A percentile compares a stretch with the other conserved stretches of the same genome.
Evolutionary conservation across 2,113 vertebrate genomes (phyloP).

Genomic region (Malurus cyaneus): DNA sequence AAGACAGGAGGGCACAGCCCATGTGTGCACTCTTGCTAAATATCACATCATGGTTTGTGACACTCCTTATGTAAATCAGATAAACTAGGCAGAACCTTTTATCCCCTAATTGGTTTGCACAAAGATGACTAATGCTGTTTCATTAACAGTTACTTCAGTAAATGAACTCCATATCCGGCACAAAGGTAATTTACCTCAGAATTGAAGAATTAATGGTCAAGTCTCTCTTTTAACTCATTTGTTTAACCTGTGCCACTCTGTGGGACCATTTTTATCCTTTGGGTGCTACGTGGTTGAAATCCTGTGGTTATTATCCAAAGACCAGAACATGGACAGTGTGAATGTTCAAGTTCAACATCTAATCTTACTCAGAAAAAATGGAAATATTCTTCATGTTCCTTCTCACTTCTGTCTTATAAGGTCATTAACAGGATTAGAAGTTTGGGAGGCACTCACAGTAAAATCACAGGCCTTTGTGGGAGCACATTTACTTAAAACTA

Average conservation of each 20-base stretch:
- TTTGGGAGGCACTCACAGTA: not conserved
- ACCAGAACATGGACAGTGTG: not conserved
- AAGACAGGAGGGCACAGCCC: not conserved
- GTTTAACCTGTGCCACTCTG: not conserved
- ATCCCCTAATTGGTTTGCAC: not conserved
- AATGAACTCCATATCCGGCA: not conserved
- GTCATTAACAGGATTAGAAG: not conserved
- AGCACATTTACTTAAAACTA: not conserved
- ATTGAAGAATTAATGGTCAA: not conserved
- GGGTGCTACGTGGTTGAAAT: not conserved
- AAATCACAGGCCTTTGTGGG: not conserved
- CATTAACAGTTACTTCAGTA: not conserved
- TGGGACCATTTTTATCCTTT: not conserved
- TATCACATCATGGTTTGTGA: not conserved
- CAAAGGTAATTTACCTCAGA: not conserved
- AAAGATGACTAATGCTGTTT: not conserved
- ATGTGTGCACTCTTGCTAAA: not conserved
- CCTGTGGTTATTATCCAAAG: not conserved
- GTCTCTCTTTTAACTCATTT: not conserved
- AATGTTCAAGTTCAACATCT: not conserved
- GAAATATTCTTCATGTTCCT: not conserved
- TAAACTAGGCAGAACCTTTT: not conserved
- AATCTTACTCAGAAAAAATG: not conserved
- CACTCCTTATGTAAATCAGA: constrained; percentile 11
- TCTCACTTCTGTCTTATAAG: not conserved